Evolutionary conservation across 2,113 vertebrate species (phyloP).

Genomic region (Archocentrus centrarchus): DNA sequence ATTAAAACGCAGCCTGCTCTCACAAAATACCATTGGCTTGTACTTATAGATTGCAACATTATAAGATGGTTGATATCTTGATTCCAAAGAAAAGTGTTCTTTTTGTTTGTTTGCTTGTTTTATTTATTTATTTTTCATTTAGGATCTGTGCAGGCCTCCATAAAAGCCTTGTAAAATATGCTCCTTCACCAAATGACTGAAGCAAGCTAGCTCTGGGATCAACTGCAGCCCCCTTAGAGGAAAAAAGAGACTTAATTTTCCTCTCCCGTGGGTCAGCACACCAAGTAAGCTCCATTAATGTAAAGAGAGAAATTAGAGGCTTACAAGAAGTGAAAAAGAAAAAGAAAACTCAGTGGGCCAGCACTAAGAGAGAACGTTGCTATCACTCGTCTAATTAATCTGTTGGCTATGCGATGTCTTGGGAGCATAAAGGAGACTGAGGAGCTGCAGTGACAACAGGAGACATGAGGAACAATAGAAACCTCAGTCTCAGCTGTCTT

Average conservation of each 20-base stretch:
- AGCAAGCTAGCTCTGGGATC: slow-evolving; percentile 36
- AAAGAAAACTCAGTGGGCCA: slow-evolving; percentile 71
- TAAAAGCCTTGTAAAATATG: slow-evolving; percentile 31
- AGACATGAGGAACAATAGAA: slow-evolving; percentile 49
- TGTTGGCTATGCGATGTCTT: slow-evolving; percentile 55
- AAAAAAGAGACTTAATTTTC: slow-evolving; percentile 59
- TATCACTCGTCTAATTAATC: slow-evolving; percentile 76
- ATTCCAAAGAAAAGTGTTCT: too few species aligned
- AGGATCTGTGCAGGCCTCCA: not conserved
- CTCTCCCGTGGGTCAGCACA: slow-evolving; percentile 68
- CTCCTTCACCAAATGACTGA: slow-evolving; percentile 45
- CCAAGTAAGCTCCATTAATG: slow-evolving; percentile 67
- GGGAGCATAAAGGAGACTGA: slow-evolving; percentile 40
- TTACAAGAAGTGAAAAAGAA: slow-evolving; percentile 63
- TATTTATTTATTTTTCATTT: not conserved
- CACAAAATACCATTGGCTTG: slow-evolving; percentile 26
- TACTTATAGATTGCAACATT: slow-evolving; percentile 33
- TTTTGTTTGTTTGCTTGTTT: too few species aligned
- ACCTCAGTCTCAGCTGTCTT: slow-evolving; percentile 45
- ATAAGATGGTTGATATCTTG: not conserved
- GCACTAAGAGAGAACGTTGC: slow-evolving; percentile 65
- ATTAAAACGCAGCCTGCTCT: slow-evolving; percentile 46
- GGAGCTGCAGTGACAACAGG: slow-evolving; percentile 16
- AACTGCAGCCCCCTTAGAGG: slow-evolving; percentile 40
- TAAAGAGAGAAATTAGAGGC: slow-evolving; percentile 69